phyloP scores from a whole-genome alignment of 2,113 vertebrate genomes.

The Rhadina sibilatrix region DNA sequence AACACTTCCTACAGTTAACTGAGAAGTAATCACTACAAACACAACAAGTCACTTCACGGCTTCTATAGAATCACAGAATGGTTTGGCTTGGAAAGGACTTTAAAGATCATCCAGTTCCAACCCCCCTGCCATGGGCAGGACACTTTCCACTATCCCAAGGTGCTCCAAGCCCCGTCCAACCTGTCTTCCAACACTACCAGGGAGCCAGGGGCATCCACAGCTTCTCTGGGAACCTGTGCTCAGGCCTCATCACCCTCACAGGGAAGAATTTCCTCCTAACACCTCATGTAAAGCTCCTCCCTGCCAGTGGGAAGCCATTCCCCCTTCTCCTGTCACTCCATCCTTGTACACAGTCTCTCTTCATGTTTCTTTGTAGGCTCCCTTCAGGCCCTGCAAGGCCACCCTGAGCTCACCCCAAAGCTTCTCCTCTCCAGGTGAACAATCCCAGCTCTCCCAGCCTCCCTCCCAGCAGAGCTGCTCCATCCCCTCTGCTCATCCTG shows the following conservation, averaged over 20 bases:
- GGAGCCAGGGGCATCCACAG: not conserved
- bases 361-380: not conserved
- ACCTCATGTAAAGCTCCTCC: not conserved
- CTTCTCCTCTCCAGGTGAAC: not conserved
- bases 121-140: not conserved
- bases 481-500: not conserved
- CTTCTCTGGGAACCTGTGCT: not conserved
- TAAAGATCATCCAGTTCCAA: not conserved
- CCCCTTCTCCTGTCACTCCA: not conserved
- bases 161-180: not conserved
- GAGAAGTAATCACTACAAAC: not conserved
- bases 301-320: not conserved
- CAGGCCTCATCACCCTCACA: not conserved
- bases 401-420: accelerated
- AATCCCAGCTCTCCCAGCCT: not conserved
- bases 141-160: not conserved
- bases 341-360: not conserved
- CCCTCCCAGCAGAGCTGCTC: not conserved
- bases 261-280: not conserved
- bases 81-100: not conserved
- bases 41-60: not conserved
- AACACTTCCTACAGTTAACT: not conserved
- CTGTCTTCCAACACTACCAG: not conserved
- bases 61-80: not conserved
- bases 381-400: not conserved